These are phyloP conservation scores for Euborellia annulipes DNA, from an alignment of 1,140 invertebrate genomes.

Conservation along the genomic window DNA sequence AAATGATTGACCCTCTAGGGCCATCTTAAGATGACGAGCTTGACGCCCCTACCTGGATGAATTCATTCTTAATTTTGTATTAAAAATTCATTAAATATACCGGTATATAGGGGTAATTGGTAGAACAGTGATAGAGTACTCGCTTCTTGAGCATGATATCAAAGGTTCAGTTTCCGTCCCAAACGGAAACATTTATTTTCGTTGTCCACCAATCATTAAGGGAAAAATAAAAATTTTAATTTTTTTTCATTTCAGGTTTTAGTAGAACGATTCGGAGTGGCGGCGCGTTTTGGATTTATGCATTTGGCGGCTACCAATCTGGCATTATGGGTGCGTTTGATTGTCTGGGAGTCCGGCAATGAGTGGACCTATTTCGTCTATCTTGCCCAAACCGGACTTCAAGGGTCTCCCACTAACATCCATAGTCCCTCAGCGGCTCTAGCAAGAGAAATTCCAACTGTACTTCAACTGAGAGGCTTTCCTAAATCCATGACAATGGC, in stretches of 20 bases:
- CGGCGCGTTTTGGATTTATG: slow-evolving; percentile 39
- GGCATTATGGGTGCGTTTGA: slow-evolving; percentile 39
- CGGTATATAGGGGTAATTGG: no score
- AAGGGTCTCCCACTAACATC: slow-evolving; percentile 8
- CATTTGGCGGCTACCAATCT: slow-evolving; percentile 43
- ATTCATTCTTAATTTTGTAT: no score
- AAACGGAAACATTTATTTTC: no score
- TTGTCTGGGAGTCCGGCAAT: slow-evolving; percentile 40
- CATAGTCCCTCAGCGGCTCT: neutral
- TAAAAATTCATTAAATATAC: no score
- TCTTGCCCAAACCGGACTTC: slow-evolving; percentile 23
- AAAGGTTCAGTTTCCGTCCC: no score
- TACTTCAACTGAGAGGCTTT: slow-evolving; percentile 29
- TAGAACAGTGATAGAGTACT: no score
- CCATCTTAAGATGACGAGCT: no score
- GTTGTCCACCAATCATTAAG: no score
- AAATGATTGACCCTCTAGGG: no score
- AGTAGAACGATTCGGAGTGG: slow-evolving; percentile 35
- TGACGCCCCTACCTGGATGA: no score
- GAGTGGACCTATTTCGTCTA: slow-evolving; percentile 37
- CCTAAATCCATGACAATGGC: slow-evolving; percentile 23
- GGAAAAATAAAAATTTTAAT: slow-evolving; percentile 2
- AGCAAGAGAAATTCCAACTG: slow-evolving; percentile 21
- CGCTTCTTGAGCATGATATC: no score
- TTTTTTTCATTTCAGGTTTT: slow-evolving; percentile 29